Base-by-base conservation (phyloP, 2,113 vertebrate species). In the Excalfactoria chinensis region DNA sequence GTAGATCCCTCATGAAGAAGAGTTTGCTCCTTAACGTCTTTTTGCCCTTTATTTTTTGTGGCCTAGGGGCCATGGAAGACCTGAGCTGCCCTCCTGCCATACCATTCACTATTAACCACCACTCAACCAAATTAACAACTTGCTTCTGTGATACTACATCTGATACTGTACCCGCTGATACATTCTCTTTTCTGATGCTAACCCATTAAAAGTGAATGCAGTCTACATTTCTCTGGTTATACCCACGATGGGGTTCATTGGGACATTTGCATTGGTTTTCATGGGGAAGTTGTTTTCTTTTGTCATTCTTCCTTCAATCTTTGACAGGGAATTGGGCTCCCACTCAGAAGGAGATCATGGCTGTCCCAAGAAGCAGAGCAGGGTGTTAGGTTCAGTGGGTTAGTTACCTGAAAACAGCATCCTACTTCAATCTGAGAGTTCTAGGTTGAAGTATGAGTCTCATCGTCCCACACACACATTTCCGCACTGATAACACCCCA, bases 351-450 rank as follows among this genome's bases (percentile, higher is more conserved):
- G 13, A 9, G 26, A 5, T 8, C 15, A 30, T 30, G 26, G 15
- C 28, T 55, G 51, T 30, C 28, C 28, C 26, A 55, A 26, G 51
- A 28, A 55, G 26, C 28, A 55, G 51, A 55, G 51, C 15, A 55
- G 8, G 9, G 28, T 6, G 8, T 17, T 55, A 26, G 51, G 51
- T 55, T 30, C 26, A 28, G 8, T 55, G 9, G 28, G 28, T 55
- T 55, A 18, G 9, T 55, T 32, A 30, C 53, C 53, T 55, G 81
- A 93, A 89, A 89, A 28, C 40, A 67, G 18, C 25, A 60, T 70
- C 89, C 32, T 95, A 68, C 79, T 40, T 68, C 89, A 91, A 89
- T 87, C 71, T 87, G 58, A 6, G 21, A 76, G 14, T 67, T 85
- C 9, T 5, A 44, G 25, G 51, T 59, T 44, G 60, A 34, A 86